These are phyloP conservation scores for Eugnorisma glareosa DNA, from an alignment of 2,888 invertebrate species.

Conservation along the genomic window DNA sequence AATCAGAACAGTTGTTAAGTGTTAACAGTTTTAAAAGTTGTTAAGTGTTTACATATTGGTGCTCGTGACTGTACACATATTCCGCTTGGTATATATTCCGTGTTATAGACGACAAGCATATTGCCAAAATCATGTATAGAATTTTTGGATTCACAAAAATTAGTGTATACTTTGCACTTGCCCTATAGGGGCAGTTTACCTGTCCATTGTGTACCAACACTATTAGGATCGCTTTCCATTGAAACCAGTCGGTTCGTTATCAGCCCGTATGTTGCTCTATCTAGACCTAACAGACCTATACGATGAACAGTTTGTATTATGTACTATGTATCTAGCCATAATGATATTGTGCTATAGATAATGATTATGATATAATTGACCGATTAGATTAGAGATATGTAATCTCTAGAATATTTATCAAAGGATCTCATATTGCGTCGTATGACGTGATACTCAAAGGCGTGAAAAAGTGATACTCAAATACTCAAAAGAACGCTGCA, in stretches of 20 bases:
- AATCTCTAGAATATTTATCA: not conserved
- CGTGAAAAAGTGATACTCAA: no score
- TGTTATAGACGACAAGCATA: not conserved
- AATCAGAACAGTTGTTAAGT: no score
- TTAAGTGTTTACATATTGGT: no score
- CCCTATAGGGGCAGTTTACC: slow-evolving; percentile 35
- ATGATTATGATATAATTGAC: not conserved
- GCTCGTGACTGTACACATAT: no score
- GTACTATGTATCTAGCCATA: not conserved
- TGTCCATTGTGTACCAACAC: slow-evolving; percentile 26
- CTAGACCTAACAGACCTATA: not conserved
- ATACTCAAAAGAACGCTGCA: no score
- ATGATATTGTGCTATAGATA: not conserved
- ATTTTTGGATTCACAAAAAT: not conserved
- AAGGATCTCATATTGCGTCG: not conserved
- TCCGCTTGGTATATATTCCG: not conserved
- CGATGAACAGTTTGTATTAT: not conserved
- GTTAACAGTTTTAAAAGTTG: no score
- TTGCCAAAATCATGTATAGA: no score
- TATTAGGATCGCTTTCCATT: slow-evolving; percentile 32
- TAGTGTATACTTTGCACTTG: no score
- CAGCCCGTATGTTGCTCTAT: slow-evolving; percentile 23
- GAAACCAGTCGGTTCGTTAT: slow-evolving; percentile 21
- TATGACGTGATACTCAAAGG: not conserved
- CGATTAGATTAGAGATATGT: no score